These are phyloP conservation scores for Lasioglossum calceatum DNA, from an alignment of 2,888 invertebrate genomes.

Conservation along the genomic window DNA sequence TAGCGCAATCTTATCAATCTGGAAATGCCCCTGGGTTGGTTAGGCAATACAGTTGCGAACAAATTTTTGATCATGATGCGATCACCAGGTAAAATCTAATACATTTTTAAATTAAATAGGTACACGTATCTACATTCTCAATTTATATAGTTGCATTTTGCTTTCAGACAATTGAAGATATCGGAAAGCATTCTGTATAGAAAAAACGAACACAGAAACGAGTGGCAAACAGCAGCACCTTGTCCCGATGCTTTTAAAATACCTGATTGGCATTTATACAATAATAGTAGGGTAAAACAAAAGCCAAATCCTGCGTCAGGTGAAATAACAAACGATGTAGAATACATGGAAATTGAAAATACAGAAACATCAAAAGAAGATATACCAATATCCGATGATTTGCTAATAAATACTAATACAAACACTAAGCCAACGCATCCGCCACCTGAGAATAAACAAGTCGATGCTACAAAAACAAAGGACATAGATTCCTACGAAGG, in stretches of 20 bases:
- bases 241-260: conserved; percentile 1
- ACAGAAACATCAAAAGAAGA: not conserved
- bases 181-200: conserved; percentile 46
- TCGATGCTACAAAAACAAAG: not conserved
- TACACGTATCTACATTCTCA: not conserved
- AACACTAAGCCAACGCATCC: not conserved
- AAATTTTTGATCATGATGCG: conserved; percentile 69
- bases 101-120: too few relatives aligned
- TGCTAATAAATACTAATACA: not conserved
- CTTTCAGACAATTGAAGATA: conserved; percentile 61
- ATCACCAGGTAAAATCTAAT: conserved; percentile 68
- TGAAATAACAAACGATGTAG: conserved; percentile 18
- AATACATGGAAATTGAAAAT: conserved; percentile 50
- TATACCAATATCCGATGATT: not conserved
- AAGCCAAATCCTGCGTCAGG: conserved; percentile 13
- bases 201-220: conserved; percentile 43
- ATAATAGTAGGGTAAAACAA: conserved; percentile 1
- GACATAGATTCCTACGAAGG: conserved; percentile 32
- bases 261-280: not conserved
- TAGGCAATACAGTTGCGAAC: conserved; percentile 77
- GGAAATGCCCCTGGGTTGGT: conserved; percentile 64
- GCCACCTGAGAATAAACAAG: not conserved
- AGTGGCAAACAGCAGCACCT: conserved; percentile 61
- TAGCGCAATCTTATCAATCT: conserved; percentile 69
- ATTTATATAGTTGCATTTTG: not conserved